These are phyloP conservation scores for Petrocephalus microphthalmus DNA, from an alignment of 2,113 vertebrate genomes.

Conservation along the genomic window DNA sequence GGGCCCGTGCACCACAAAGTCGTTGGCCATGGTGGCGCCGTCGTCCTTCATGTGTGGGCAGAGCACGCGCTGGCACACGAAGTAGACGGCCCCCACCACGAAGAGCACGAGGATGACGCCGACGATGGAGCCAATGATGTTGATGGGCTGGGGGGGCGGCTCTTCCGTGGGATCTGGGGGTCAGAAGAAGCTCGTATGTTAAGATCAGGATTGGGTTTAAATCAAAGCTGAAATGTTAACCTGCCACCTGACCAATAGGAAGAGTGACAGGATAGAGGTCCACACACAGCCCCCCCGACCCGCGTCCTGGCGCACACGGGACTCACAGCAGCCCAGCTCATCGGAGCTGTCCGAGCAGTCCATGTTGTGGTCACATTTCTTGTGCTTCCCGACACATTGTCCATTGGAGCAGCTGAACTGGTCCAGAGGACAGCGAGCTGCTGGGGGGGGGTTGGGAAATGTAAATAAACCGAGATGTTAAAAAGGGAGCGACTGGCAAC, in stretches of 20 bases:
- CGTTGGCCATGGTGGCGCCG: slow-evolving; percentile 85
- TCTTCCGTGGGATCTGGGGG: slow-evolving; percentile 82
- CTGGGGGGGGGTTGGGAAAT: not conserved
- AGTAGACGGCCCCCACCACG: slow-evolving; percentile 85
- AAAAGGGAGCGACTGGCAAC: not conserved
- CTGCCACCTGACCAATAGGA: not conserved
- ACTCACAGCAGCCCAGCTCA: slow-evolving; percentile 92
- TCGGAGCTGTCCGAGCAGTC: slow-evolving; percentile 92
- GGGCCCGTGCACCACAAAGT: slow-evolving; percentile 86
- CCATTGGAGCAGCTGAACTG: slow-evolving; percentile 86
- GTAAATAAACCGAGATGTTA: not conserved
- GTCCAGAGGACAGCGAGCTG: slow-evolving; percentile 78
- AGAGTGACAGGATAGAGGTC: not conserved
- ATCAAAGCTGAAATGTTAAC: not conserved
- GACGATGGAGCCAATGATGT: slow-evolving; percentile 87
- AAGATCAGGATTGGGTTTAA: not conserved
- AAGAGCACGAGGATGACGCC: slow-evolving; percentile 88
- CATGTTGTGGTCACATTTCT: slow-evolving; percentile 88
- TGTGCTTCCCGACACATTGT: slow-evolving; percentile 88
- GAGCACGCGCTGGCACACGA: slow-evolving; percentile 89
- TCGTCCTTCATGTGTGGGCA: slow-evolving; percentile 95
- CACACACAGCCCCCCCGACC: not conserved
- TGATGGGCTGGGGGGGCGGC: slow-evolving; percentile 77
- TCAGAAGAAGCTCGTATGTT: slow-evolving; percentile 6
- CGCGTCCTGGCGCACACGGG: not conserved